Conservation (phyloP, 2,797 vertebrate genomes). For the Lepus oiostolus region DNA sequence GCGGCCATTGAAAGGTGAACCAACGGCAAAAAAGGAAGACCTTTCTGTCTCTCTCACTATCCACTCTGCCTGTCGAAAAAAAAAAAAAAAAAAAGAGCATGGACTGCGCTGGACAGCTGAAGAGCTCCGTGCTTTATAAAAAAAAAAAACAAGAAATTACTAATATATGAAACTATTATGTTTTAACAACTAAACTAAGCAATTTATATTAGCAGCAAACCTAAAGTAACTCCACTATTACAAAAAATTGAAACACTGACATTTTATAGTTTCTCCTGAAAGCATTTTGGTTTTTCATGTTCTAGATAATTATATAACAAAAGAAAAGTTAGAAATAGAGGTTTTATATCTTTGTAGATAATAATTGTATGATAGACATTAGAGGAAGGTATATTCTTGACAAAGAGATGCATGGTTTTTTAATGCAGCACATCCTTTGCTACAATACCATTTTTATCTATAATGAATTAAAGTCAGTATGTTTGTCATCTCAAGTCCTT, state of each 20-base stretch:
- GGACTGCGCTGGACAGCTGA: too few relatives aligned
- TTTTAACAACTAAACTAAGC: background rate
- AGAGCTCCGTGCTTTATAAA: too few relatives aligned
- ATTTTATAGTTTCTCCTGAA: slow-evolving; percentile 30
- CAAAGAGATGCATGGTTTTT: background rate
- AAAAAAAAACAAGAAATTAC: slow-evolving; percentile 6
- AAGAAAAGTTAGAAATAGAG: background rate
- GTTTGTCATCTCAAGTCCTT: background rate
- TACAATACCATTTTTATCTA: background rate
- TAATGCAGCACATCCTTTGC: background rate
- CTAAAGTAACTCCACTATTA: background rate
- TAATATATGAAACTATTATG: background rate
- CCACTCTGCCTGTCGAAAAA: too few relatives aligned
- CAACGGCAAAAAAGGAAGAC: too few relatives aligned
- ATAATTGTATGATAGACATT: slow-evolving; percentile 12
- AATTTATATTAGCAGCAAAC: background rate
- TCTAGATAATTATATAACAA: background rate
- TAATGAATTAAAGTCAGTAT: background rate
- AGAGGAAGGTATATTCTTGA: background rate
- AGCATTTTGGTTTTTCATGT: background rate
- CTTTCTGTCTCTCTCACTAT: too few relatives aligned
- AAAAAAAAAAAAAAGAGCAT: too few relatives aligned
- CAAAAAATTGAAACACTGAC: background rate
- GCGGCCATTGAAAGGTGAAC: too few relatives aligned
- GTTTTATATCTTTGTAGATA: background rate